phyloP scores from a whole-genome alignment of 1,140 invertebrate species.

The Samia ricini region DNA sequence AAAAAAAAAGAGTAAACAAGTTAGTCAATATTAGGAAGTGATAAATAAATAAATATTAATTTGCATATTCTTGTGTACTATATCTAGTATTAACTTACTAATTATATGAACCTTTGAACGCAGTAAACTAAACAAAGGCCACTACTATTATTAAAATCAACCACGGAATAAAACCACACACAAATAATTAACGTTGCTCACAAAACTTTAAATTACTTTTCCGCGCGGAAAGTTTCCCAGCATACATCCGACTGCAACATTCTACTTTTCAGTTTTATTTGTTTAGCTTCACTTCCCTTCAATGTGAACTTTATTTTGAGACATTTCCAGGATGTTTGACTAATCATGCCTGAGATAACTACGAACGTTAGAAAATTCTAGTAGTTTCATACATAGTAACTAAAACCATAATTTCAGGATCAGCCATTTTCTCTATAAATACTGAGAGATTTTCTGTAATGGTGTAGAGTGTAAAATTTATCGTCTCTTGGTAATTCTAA shows the following conservation, averaged over 20 bases:
- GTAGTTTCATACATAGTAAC: no score
- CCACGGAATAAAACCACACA: background rate
- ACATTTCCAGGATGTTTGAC: background rate
- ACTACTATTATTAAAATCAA: background rate
- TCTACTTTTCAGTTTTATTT: background rate
- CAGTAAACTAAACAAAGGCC: background rate
- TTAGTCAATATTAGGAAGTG: no score
- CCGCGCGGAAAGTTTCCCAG: background rate
- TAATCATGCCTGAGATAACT: background rate
- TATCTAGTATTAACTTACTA: background rate
- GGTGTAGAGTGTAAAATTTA: no score
- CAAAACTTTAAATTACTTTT: conserved; percentile 1
- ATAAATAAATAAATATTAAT: no score
- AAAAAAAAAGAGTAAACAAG: no score
- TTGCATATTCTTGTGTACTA: no score
- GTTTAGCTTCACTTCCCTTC: background rate
- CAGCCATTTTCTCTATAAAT: no score
- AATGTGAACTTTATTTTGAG: background rate
- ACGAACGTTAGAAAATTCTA: background rate
- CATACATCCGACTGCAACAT: background rate
- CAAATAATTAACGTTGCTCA: conserved; percentile 1
- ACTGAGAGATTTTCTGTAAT: no score
- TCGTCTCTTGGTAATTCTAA: no score
- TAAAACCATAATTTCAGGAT: no score
- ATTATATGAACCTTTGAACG: background rate